phyloP scores from a whole-genome alignment of 2,888 invertebrate genomes.

The Dysmachus trigonus region DNA sequence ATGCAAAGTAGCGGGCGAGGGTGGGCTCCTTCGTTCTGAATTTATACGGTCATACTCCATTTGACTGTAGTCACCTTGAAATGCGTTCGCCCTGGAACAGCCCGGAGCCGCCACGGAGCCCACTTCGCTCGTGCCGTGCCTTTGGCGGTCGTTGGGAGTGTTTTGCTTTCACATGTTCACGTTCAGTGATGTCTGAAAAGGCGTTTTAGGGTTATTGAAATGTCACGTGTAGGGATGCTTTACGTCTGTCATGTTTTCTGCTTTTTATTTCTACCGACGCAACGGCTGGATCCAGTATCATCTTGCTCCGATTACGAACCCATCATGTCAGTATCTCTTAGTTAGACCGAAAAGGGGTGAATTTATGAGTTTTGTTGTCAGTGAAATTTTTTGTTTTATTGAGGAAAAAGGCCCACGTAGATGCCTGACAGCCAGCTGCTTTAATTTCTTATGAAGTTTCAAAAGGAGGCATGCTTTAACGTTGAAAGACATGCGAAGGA shows the following conservation, averaged over 20 bases:
- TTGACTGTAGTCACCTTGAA: constrained; percentile 32
- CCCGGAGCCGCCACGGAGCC: neutral
- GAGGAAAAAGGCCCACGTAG: neutral
- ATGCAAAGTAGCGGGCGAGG: constrained; percentile 35
- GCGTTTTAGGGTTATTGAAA: constrained; percentile 46
- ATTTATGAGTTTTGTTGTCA: constrained; percentile 37
- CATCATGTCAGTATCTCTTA: constrained; percentile 28
- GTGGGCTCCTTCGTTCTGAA: neutral
- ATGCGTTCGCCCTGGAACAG: neutral
- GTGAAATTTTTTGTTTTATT: neutral
- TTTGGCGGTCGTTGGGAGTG: constrained; percentile 19
- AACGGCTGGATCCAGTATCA: neutral
- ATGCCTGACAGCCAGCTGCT: neutral
- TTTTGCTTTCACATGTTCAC: constrained; percentile 20
- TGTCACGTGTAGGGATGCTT: constrained; percentile 45
- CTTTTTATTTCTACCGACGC: neutral
- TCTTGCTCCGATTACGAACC: constrained; percentile 23
- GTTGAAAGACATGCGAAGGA: neutral
- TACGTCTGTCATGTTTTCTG: constrained; percentile 44
- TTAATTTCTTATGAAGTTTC: neutral
- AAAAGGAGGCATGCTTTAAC: neutral
- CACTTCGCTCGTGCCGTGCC: neutral
- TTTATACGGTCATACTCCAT: constrained; percentile 34
- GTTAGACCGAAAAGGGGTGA: constrained; percentile 42
- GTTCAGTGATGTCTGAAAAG: constrained; percentile 10